Evolutionary conservation across 2,797 vertebrate species (phyloP).

Genomic region (Typhlichthys subterraneus): DNA sequence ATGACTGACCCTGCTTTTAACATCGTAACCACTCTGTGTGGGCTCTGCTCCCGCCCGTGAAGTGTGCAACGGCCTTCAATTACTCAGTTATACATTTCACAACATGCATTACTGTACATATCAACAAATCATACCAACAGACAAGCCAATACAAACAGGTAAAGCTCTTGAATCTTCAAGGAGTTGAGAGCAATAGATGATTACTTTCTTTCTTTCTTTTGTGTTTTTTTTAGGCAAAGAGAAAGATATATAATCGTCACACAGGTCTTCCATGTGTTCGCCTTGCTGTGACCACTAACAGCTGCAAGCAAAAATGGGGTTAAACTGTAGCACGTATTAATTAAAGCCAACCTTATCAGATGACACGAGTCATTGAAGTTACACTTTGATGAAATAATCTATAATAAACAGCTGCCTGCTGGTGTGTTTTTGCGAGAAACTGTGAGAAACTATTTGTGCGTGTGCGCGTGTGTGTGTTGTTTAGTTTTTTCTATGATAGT

Average conservation of each 20-base stretch:
- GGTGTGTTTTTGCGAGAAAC: conserved; percentile 7
- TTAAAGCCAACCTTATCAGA: conserved; percentile 66
- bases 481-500: too few species aligned
- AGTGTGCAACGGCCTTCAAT: conserved; percentile 9
- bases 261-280: background rate
- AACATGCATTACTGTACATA: too few species aligned
- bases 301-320: conserved; percentile 35
- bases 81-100: background rate
- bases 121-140: too few species aligned
- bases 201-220: too few species aligned
- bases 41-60: too few species aligned
- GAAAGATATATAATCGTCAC: too few species aligned
- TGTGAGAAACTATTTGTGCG: conserved; percentile 6
- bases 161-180: too few species aligned
- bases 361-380: conserved; percentile 62
- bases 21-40: too few species aligned
- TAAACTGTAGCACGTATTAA: conserved; percentile 60
- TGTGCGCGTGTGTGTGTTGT: conserved; percentile 5
- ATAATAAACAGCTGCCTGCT: conserved; percentile 39
- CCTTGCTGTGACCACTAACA: conserved; percentile 5
- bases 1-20: too few species aligned
- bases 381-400: conserved; percentile 64
- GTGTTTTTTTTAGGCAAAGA: too few species aligned
- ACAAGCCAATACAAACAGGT: too few species aligned
- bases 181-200: too few species aligned